phyloP scores from a whole-genome alignment of 2,888 invertebrate species.

The Andrena trimmerana region DNA sequence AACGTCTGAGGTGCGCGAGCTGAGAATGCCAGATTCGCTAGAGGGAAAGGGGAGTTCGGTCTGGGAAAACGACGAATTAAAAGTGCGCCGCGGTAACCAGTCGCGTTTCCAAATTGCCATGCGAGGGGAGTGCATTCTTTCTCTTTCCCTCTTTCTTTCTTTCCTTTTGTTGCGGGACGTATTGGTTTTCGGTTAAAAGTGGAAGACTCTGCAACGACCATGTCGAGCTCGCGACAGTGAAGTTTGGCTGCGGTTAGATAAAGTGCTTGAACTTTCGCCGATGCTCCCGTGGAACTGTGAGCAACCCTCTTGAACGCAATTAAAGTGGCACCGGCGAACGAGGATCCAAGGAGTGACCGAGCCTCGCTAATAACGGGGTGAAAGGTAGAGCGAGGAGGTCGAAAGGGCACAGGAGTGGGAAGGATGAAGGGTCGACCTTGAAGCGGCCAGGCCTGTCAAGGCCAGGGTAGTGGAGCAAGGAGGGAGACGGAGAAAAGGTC shows the following conservation, averaged over 20 bases:
- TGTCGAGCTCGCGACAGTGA: background rate
- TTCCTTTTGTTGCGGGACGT: background rate
- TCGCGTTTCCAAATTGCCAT: background rate
- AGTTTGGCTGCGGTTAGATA: background rate
- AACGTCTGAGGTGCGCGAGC: slow-evolving; percentile 52
- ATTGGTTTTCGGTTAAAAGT: background rate
- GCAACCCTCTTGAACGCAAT: background rate
- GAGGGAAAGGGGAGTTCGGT: background rate
- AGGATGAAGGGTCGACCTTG: slow-evolving; percentile 70
- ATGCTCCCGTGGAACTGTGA: background rate
- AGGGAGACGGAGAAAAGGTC: slow-evolving; percentile 61
- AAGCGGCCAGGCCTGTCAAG: slow-evolving; percentile 55
- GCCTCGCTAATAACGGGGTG: too few relatives aligned
- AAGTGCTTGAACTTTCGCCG: background rate
- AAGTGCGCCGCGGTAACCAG: background rate
- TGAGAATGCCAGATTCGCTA: background rate
- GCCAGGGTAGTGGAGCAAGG: slow-evolving; percentile 14
- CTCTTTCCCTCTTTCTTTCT: background rate
- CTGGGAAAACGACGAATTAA: background rate
- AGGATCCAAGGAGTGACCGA: background rate
- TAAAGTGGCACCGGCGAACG: background rate
- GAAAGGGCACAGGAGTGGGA: slow-evolving; percentile 19
- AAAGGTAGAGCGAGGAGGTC: background rate
- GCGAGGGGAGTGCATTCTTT: background rate
- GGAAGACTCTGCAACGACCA: background rate